Percentiles rank a stretch among this genome's conserved stretches.
phyloP scores from a whole-genome alignment of 2,888 invertebrate species.

The Nomada goodeniana region DNA sequence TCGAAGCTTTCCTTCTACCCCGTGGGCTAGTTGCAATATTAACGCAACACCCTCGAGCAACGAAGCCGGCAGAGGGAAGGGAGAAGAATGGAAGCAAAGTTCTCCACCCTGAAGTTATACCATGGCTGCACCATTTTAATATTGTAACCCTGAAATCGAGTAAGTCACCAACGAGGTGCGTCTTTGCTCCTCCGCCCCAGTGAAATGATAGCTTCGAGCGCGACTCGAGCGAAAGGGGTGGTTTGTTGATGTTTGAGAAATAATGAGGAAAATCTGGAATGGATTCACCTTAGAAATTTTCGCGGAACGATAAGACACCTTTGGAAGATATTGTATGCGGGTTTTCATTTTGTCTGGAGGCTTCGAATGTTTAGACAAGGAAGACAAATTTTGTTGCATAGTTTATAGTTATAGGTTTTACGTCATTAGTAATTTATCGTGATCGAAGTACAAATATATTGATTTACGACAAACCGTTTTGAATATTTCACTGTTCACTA shows the following conservation, averaged over 20 bases:
- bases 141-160: slow-evolving; percentile 66
- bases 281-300: not conserved
- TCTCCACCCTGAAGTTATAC: slow-evolving; percentile 17
- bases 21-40: slow-evolving; percentile 54
- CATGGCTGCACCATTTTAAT: slow-evolving; percentile 57
- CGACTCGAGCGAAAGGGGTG: not conserved
- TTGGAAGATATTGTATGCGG: no score
- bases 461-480: no score
- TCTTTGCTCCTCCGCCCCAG: not conserved
- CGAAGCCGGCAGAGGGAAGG: not conserved
- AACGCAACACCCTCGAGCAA: slow-evolving; percentile 48
- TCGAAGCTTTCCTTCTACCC: slow-evolving; percentile 17
- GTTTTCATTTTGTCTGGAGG: not conserved
- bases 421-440: no score
- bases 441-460: no score
- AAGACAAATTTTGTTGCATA: not conserved
- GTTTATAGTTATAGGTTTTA: no score
- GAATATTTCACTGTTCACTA: no score
- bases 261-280: slow-evolving; percentile 5
- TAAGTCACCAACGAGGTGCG: slow-evolving; percentile 30
- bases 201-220: slow-evolving; percentile 31
- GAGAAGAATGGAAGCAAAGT: slow-evolving; percentile 2
- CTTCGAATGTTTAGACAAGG: not conserved
- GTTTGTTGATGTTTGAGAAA: not conserved
- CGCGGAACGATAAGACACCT: not conserved